phyloP scores from a whole-genome alignment of 2,113 vertebrate genomes.

The Aspiorhynchus laticeps region DNA sequence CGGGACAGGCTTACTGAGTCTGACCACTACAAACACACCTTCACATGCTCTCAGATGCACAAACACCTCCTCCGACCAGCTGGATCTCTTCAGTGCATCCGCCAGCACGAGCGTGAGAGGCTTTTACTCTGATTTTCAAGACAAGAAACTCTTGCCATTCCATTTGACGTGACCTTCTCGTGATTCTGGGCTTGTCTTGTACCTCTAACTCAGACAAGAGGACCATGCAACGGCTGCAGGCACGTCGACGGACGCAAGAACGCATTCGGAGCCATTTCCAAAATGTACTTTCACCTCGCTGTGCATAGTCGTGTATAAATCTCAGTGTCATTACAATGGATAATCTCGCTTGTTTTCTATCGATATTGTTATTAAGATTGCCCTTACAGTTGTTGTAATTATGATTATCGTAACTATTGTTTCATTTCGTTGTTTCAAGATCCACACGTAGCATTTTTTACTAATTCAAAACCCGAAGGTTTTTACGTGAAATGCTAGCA shows the following conservation, averaged over 20 bases:
- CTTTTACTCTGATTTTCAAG: not conserved
- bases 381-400: slow-evolving; percentile 72
- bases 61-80: not conserved
- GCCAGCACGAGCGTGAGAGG: not conserved
- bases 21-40: not conserved
- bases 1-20: slow-evolving; percentile 92
- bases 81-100: not conserved
- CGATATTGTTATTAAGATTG: slow-evolving; percentile 72
- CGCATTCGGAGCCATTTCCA: slow-evolving; percentile 65
- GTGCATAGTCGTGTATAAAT: slow-evolving; percentile 75
- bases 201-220: not conserved
- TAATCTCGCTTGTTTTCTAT: slow-evolving; percentile 67
- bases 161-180: not conserved
- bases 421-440: slow-evolving; percentile 63
- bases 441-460: slow-evolving; percentile 68
- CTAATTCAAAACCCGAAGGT: slow-evolving; percentile 57
- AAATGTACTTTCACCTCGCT: slow-evolving; percentile 69
- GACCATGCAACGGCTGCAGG: not conserved
- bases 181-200: not conserved
- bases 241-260: slow-evolving; percentile 57
- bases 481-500: slow-evolving; percentile 64
- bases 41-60: not conserved
- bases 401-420: slow-evolving; percentile 72
- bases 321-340: slow-evolving; percentile 69
- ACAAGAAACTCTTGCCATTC: slow-evolving; percentile 6